Conservation (phyloP, 1,140 invertebrate species). For the Drosophila trapezifrons region DNA sequence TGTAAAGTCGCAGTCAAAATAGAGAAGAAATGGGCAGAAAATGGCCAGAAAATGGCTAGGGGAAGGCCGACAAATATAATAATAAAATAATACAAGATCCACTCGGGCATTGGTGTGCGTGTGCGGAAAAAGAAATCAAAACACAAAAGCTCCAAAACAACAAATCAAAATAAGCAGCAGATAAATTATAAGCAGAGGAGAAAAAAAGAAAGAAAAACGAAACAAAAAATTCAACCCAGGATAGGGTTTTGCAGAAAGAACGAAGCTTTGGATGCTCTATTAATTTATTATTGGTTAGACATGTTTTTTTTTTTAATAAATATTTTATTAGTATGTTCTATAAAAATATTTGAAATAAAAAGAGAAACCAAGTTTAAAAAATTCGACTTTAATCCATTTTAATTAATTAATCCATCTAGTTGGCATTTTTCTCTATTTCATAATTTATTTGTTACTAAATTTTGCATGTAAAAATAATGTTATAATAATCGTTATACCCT, state of each 20-base stretch:
- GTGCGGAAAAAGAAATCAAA: constrained; percentile 63
- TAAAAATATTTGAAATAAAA: too few species aligned
- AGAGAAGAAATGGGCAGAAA: constrained; percentile 19
- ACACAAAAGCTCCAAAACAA: constrained; percentile 69
- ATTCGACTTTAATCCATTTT: too few species aligned
- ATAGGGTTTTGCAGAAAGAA: not conserved
- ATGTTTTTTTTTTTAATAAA: too few species aligned
- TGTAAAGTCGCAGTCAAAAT: constrained; percentile 36
- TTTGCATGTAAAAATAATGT: not conserved
- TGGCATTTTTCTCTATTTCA: not conserved
- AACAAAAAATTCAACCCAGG: constrained; percentile 7
- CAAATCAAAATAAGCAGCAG: constrained; percentile 76
- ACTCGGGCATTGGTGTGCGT: constrained; percentile 11
- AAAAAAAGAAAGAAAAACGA: constrained; percentile 2
- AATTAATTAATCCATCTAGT: not conserved
- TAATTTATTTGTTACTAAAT: not conserved
- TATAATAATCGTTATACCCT: not conserved
- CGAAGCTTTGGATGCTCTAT: not conserved
- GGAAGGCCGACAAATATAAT: constrained; percentile 14
- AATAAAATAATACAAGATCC: constrained; percentile 20
- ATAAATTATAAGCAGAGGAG: constrained; percentile 61
- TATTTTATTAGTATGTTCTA: too few species aligned
- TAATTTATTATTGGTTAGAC: too few species aligned
- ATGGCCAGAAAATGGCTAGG: not conserved
- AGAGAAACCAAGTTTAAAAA: too few species aligned